These are phyloP conservation scores for Diaprepes abbreviatus DNA, from an alignment of 2,888 invertebrate genomes.

Conservation along the genomic window DNA sequence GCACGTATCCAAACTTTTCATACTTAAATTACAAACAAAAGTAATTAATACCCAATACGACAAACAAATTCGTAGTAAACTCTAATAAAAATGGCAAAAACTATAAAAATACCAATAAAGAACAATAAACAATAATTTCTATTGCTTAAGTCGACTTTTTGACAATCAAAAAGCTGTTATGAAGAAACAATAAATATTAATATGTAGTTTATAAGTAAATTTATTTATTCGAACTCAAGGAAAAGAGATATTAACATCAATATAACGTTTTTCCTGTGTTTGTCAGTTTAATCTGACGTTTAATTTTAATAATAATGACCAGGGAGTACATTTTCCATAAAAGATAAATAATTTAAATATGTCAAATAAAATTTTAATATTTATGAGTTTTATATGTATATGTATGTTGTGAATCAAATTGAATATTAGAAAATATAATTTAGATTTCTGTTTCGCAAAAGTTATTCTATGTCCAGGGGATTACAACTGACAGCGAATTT, in stretches of 20 bases:
- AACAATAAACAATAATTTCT: constrained; percentile 18
- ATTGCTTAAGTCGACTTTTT: constrained; percentile 19
- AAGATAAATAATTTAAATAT: no score
- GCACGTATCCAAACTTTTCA: constrained; percentile 28
- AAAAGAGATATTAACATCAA: constrained; percentile 10
- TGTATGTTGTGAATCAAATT: no score
- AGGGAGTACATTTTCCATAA: no score
- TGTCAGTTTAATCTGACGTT: constrained; percentile 11
- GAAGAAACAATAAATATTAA: constrained; percentile 34
- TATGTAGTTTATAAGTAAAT: constrained; percentile 31
- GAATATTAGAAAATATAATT: no score
- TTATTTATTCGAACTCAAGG: constrained; percentile 8
- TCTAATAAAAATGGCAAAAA: constrained; percentile 17
- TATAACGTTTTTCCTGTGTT: constrained; percentile 3
- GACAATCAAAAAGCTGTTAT: constrained; percentile 15
- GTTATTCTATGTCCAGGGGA: no score
- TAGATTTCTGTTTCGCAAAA: no score
- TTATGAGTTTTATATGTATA: no score
- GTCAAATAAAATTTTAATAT: no score
- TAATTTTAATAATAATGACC: constrained; percentile 31
- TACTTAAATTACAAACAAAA: constrained; percentile 25
- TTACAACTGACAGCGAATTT: no score
- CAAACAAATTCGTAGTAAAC: constrained; percentile 25
- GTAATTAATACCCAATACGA: constrained; percentile 24
- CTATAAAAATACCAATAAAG: constrained; percentile 23